A percentile compares a stretch with the other conserved stretches of the same genome.
Conservation (phyloP, 1,140 invertebrate genomes). For the Drosophila kohkoa region DNA sequence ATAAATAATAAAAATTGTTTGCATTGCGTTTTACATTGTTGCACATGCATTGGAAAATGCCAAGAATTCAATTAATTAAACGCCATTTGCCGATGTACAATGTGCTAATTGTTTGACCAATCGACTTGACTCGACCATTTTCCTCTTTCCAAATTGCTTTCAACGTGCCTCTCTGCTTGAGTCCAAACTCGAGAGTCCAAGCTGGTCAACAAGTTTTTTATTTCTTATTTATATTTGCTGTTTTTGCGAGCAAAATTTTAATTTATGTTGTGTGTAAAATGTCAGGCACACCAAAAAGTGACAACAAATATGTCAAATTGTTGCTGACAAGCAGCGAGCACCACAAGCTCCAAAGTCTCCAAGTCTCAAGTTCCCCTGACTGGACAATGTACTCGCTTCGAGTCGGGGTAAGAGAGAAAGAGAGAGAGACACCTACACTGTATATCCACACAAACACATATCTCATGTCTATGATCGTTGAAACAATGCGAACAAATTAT, state of each 20-base stretch:
- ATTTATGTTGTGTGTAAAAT: constrained; percentile 81
- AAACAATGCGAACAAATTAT: constrained; percentile 74
- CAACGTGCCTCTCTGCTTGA: background rate
- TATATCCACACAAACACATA: constrained; percentile 28
- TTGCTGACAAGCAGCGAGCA: constrained; percentile 56
- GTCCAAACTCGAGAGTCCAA: constrained; percentile 4
- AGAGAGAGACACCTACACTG: constrained; percentile 31
- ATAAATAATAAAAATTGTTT: constrained; percentile 52
- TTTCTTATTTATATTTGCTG: constrained; percentile 18
- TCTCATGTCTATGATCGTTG: constrained; percentile 62
- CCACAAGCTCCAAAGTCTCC: background rate
- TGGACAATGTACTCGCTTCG: constrained; percentile 58
- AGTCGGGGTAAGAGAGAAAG: background rate
- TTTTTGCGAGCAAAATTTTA: constrained; percentile 55
- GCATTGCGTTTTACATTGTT: constrained; percentile 52
- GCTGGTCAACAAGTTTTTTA: constrained; percentile 28
- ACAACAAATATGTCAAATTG: constrained; percentile 79
- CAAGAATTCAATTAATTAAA: constrained; percentile 71
- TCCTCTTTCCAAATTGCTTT: constrained; percentile 47
- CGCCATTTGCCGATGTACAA: constrained; percentile 52
- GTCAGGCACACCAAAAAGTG: constrained; percentile 72
- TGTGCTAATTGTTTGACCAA: constrained; percentile 53
- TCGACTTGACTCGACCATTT: constrained; percentile 34
- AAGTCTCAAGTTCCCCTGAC: constrained; percentile 29
- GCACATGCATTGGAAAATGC: constrained; percentile 45